Percentiles rank a stretch among this genome's conserved stretches.
Conservation (phyloP, 2,888 invertebrate species). For the Cordilura impudica region DNA sequence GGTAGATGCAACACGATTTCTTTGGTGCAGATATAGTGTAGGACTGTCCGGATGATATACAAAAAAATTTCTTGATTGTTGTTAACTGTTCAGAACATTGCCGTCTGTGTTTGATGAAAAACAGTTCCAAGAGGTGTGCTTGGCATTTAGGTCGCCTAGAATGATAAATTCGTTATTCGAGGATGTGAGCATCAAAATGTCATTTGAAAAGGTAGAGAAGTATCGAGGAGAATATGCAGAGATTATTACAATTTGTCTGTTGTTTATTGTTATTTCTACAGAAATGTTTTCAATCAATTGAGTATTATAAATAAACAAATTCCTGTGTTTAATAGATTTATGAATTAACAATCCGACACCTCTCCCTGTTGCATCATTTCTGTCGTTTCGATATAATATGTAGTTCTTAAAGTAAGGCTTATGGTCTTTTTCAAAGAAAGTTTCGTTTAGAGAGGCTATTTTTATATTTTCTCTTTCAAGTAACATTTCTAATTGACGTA, state of each 20-base stretch:
- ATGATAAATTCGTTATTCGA: not conserved
- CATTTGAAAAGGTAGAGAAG: not conserved
- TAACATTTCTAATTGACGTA: not conserved
- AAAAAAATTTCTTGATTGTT: conserved; percentile 1
- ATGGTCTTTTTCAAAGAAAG: not conserved
- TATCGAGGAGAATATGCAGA: not conserved
- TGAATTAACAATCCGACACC: not conserved
- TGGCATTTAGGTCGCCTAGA: conserved; percentile 1
- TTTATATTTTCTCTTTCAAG: not conserved
- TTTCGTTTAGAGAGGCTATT: conserved; percentile 1
- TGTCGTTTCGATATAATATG: not conserved
- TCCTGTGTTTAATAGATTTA: not conserved
- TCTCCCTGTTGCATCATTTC: not conserved
- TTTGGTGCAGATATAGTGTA: conserved; percentile 18
- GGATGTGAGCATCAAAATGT: not conserved
- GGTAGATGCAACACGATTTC: not conserved
- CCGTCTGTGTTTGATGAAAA: not conserved
- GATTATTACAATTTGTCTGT: not conserved
- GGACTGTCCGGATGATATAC: no score
- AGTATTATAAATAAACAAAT: no score
- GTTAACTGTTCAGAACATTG: not conserved
- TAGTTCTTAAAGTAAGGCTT: not conserved
- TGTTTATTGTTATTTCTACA: no score
- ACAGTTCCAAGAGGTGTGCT: not conserved
- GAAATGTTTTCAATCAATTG: no score